phyloP scores from a whole-genome alignment of 2,888 invertebrate species.

The Bellardia bayeri region DNA sequence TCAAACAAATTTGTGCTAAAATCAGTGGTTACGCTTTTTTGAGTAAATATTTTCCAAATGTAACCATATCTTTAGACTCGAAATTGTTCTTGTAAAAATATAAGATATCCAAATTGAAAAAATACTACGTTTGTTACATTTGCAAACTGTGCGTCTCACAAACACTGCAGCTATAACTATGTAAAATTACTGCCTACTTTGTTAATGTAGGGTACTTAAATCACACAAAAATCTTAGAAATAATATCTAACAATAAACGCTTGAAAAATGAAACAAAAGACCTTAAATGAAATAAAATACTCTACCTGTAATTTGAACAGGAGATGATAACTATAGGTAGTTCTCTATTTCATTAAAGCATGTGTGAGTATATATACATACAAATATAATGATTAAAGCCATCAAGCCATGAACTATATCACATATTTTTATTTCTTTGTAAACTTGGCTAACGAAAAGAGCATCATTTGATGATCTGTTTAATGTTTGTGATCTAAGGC shows the following conservation, averaged over 20 bases:
- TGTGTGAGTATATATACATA: background rate
- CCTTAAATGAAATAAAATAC: constrained; percentile 52
- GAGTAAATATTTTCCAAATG: no score
- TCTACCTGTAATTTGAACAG: constrained; percentile 46
- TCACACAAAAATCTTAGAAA: background rate
- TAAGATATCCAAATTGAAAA: no score
- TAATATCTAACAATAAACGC: constrained; percentile 1
- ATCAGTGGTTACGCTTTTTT: no score
- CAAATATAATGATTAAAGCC: constrained; percentile 14
- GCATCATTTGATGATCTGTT: constrained; percentile 42
- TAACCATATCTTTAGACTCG: no score
- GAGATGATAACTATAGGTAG: constrained; percentile 27
- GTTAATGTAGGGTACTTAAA: constrained; percentile 22
- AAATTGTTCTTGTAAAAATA: no score
- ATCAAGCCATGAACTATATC: constrained; percentile 63
- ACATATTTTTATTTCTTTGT: constrained; percentile 59
- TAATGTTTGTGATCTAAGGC: constrained; percentile 37
- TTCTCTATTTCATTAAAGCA: background rate
- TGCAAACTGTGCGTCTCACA: no score
- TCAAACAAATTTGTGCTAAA: no score
- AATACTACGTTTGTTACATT: no score
- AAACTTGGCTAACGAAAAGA: constrained; percentile 46
- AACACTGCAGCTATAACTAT: no score
- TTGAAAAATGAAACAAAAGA: constrained; percentile 49
- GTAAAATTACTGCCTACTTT: no score